Evolutionary conservation across 2,888 invertebrate genomes (phyloP), one percentile per base, ranked within the genome.

Genomic region (Ormyrus rosae): DNA sequence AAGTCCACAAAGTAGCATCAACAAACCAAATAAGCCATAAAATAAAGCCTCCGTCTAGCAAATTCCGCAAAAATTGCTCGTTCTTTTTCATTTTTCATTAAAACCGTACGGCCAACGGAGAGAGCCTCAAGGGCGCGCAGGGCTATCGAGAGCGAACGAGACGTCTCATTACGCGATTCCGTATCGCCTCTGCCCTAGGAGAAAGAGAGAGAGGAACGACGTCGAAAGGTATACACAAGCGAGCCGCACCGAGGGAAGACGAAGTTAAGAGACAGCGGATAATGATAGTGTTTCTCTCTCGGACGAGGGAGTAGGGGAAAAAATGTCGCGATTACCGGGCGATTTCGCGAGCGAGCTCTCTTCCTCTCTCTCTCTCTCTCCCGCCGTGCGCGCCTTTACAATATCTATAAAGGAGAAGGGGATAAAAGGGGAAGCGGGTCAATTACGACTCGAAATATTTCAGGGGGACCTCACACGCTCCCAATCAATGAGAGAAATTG

Each of bases 311-410:
- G 19, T 11, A 63, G 56, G 80, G 51, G 48, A 53, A 74, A 61
- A 78, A 79, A 79, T 78, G 73, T 78, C 68, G 13, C 73, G 68
- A 78, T 78, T 78, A 73, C 69, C 63, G 10, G 55, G 34, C 46
- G 53, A 55, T 78, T 51, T 71, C 50, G 50, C 34, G 45, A 19
- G 9, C 13, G 19, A 19, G 19, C 19, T 11, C 48, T 67, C 60
- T n/a, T 53, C 10, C 51, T 45, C 5, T 60, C 56, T 13, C 9
- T 68, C 13, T 76, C 51, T 51, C 60, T 58, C 19, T 19, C 19
- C 19, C 19, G 19, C 19, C 10, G 13, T 7, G 53, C 8, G 5
- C 48, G 58, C 74, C 56, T 74, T 50, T 74, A 74, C 58, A 74
- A 74, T 74, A 50, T 45, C 58, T 58, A 56, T 34, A 73, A 65